phyloP scores from a whole-genome alignment of 2,113 vertebrate genomes.

The Perccottus glenii region DNA sequence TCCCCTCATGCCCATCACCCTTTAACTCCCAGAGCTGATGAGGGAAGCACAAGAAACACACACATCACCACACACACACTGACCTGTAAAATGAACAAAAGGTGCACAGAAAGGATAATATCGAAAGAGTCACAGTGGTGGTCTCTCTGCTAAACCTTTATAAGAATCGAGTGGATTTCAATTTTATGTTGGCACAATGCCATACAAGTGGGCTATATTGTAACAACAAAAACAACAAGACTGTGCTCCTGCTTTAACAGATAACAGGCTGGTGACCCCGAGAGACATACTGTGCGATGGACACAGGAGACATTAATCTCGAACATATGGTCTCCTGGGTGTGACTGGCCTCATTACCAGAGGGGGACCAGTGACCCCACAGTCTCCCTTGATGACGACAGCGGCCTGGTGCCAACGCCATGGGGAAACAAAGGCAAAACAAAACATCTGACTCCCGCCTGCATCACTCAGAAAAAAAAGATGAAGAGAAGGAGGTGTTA shows the following conservation, averaged over 20 bases:
- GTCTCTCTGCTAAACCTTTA: conserved; percentile 12
- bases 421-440: conserved; percentile 74
- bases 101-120: conserved; percentile 53
- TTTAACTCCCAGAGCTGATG: conserved; percentile 57
- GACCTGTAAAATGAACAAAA: conserved; percentile 54
- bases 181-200: conserved; percentile 41
- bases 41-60: conserved; percentile 33
- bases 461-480: conserved; percentile 58
- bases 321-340: conserved; percentile 63
- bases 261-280: conserved; percentile 63
- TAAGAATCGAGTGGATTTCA: conserved; percentile 30
- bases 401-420: conserved; percentile 54
- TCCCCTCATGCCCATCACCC: conserved; percentile 64
- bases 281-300: conserved; percentile 48
- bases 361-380: conserved; percentile 63
- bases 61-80: conserved; percentile 8
- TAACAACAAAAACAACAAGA: conserved; percentile 54
- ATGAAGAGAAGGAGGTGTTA: conserved; percentile 5
- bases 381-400: conserved; percentile 80
- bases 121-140: conserved; percentile 44
- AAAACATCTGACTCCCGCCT: conserved; percentile 65
- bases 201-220: conserved; percentile 38
- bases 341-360: conserved; percentile 63
- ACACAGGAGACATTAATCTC: conserved; percentile 51
- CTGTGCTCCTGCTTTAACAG: conserved; percentile 46